Evolutionary conservation across 2,797 vertebrate species (phyloP).

Genomic region (Notoglanidium macrostoma): DNA sequence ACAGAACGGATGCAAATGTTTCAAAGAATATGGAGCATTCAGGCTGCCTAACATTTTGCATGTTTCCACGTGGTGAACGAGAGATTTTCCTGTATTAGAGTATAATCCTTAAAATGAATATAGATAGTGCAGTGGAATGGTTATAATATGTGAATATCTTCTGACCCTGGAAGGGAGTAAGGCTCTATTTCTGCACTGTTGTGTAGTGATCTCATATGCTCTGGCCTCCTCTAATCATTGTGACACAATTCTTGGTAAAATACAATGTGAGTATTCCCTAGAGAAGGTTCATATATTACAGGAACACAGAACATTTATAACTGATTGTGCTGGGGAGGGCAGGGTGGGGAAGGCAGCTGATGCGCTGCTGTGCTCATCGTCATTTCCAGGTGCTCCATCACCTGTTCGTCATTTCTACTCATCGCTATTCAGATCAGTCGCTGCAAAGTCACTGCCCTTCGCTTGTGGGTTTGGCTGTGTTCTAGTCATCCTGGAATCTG

Average conservation of each 20-base stretch:
- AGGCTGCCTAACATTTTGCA: not conserved
- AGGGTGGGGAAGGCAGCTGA: conserved; percentile 17
- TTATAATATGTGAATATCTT: conserved; percentile 13
- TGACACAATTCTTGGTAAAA: conserved; percentile 39
- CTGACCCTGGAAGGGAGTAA: conserved; percentile 1
- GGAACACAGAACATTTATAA: conserved; percentile 12
- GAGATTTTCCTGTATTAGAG: conserved; percentile 12
- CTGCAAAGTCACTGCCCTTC: not conserved
- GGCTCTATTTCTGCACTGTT: not conserved
- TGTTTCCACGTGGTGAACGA: conserved; percentile 16
- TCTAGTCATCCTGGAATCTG: not conserved
- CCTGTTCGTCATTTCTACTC: not conserved
- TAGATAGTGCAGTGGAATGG: not conserved
- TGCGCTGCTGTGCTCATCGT: not conserved
- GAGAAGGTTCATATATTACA: conserved; percentile 30
- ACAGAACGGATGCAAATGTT: conserved; percentile 38
- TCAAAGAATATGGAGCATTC: not conserved
- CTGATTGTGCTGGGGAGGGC: conserved; percentile 2
- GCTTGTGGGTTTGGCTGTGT: not conserved
- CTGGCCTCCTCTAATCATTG: conserved; percentile 14
- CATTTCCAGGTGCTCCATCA: not conserved
- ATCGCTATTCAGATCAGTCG: not conserved
- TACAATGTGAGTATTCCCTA: conserved; percentile 16
- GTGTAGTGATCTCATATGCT: conserved; percentile 18
- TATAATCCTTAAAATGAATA: conserved; percentile 24